Evolutionary conservation across 1,140 invertebrate genomes (phyloP).

Genomic region (Eumeta japonica): DNA sequence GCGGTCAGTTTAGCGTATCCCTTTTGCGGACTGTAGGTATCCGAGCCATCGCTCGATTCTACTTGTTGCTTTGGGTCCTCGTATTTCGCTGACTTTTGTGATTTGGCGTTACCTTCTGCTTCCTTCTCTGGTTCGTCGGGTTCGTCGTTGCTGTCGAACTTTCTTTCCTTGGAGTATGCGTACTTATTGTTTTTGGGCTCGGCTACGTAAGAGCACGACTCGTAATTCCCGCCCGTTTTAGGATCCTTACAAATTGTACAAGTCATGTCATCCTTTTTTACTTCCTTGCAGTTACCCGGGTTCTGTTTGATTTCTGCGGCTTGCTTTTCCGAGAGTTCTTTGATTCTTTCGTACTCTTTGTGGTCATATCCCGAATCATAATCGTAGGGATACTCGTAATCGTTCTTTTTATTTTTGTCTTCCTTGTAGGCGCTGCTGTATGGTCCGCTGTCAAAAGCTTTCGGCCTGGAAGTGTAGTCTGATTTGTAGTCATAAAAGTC

Average conservation of each 20-base stretch:
- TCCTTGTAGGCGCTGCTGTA: constrained; percentile 49
- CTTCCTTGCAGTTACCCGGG: constrained; percentile 63
- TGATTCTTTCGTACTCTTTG: constrained; percentile 55
- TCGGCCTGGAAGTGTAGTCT: constrained; percentile 49
- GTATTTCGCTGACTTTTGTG: constrained; percentile 37
- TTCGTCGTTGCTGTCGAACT: constrained; percentile 60
- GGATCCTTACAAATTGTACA: constrained; percentile 68
- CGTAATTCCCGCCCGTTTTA: constrained; percentile 68
- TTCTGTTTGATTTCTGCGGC: constrained; percentile 59
- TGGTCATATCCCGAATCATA: constrained; percentile 52
- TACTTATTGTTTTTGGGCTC: constrained; percentile 70
- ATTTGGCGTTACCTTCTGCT: constrained; percentile 29
- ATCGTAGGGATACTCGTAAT: constrained; percentile 49
- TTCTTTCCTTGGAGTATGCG: constrained; percentile 63
- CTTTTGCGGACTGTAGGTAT: constrained; percentile 15
- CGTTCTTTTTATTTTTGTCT: constrained; percentile 38
- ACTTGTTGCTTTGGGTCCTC: constrained; percentile 29
- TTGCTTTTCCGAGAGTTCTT: constrained; percentile 57
- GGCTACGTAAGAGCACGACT: constrained; percentile 69
- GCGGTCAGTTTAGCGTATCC: constrained; percentile 19
- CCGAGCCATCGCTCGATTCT: constrained; percentile 11
- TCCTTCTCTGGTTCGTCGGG: constrained; percentile 46
- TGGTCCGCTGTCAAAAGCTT: constrained; percentile 44
- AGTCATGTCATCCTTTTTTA: constrained; percentile 62
- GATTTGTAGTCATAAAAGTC: constrained; percentile 45